These are phyloP conservation scores for Pyrochroa serraticornis DNA, from an alignment of 2,888 invertebrate genomes.

Conservation along the genomic window DNA sequence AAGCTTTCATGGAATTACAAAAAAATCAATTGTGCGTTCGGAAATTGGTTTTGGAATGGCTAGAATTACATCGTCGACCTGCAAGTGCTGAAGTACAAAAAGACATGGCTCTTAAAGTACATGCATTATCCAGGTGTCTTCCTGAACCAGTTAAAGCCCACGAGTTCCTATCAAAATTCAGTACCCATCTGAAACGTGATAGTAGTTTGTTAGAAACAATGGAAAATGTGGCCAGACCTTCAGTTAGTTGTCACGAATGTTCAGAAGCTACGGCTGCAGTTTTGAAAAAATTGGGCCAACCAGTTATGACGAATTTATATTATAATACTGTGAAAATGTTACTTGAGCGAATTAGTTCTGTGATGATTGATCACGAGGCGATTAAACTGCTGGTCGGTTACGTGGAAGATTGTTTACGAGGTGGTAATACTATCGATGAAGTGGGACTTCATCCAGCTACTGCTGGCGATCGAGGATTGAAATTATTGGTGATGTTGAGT, in stretches of 20 bases:
- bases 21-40: slow-evolving; percentile 87
- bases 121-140: slow-evolving; percentile 75
- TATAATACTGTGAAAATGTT: slow-evolving; percentile 96
- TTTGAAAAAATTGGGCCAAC: slow-evolving; percentile 90
- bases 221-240: slow-evolving; percentile 86
- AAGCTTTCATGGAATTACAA: slow-evolving; percentile 90
- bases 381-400: slow-evolving; percentile 69
- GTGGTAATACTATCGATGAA: slow-evolving; percentile 72
- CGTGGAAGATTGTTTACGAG: slow-evolving; percentile 75
- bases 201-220: slow-evolving; percentile 74
- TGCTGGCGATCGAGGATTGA: slow-evolving; percentile 88
- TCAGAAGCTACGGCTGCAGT: slow-evolving; percentile 88
- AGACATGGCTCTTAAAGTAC: slow-evolving; percentile 72
- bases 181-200: slow-evolving; percentile 77
- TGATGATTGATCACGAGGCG: slow-evolving; percentile 93
- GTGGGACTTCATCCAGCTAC: slow-evolving; percentile 80
- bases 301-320: slow-evolving; percentile 93
- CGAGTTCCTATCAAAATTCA: slow-evolving; percentile 85
- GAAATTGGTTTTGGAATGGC: slow-evolving; percentile 84
- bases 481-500: slow-evolving; percentile 86
- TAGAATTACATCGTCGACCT: slow-evolving; percentile 80
- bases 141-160: slow-evolving; percentile 93
- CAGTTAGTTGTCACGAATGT: slow-evolving; percentile 92
- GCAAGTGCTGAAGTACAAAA: slow-evolving; percentile 72
- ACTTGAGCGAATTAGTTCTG: slow-evolving; percentile 91